Percentiles rank a stretch among this genome's conserved stretches.
These are phyloP conservation scores for Zaprionus kolodkinae DNA, from an alignment of 1,140 invertebrate genomes.

Conservation along the genomic window DNA sequence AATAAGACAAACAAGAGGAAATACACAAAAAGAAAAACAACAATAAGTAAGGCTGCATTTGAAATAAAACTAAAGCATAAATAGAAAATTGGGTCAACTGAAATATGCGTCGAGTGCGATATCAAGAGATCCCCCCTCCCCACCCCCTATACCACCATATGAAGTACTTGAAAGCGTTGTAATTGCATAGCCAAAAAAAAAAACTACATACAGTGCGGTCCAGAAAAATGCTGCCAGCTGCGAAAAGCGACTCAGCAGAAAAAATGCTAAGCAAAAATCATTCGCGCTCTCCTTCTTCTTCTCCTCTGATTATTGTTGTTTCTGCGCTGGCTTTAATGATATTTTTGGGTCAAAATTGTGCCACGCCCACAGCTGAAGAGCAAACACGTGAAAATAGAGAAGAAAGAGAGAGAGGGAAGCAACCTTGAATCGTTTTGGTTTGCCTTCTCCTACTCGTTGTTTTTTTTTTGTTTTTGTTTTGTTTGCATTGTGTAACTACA, in stretches of 20 bases:
- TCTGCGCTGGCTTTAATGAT: constrained; percentile 53
- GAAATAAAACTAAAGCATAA: constrained; percentile 20
- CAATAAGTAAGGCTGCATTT: constrained; percentile 1
- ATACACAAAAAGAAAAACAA: constrained; percentile 5
- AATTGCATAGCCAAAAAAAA: constrained; percentile 59
- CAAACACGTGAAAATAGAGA: background rate
- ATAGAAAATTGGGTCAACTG: constrained; percentile 29
- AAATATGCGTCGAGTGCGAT: constrained; percentile 15
- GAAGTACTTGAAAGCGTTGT: constrained; percentile 36
- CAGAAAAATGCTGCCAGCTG: constrained; percentile 62
- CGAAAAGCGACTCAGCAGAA: constrained; percentile 58
- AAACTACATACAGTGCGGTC: constrained; percentile 49
- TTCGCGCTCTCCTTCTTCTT: constrained; percentile 3
- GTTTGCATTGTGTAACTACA: constrained; percentile 62
- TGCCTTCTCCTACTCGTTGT: no score
- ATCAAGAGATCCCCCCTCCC: background rate
- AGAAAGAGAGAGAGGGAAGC: constrained; percentile 11
- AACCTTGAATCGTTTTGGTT: constrained; percentile 27
- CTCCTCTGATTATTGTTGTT: constrained; percentile 16
- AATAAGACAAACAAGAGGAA: background rate
- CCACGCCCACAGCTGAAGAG: constrained; percentile 15
- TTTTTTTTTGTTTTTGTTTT: background rate
- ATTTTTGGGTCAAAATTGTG: constrained; percentile 68
- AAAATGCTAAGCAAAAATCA: constrained; percentile 43
- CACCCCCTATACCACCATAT: background rate